Percentiles rank a stretch among this genome's conserved stretches.
Conservation (phyloP, 2,113 vertebrate genomes). For the Mus spicilegus region DNA sequence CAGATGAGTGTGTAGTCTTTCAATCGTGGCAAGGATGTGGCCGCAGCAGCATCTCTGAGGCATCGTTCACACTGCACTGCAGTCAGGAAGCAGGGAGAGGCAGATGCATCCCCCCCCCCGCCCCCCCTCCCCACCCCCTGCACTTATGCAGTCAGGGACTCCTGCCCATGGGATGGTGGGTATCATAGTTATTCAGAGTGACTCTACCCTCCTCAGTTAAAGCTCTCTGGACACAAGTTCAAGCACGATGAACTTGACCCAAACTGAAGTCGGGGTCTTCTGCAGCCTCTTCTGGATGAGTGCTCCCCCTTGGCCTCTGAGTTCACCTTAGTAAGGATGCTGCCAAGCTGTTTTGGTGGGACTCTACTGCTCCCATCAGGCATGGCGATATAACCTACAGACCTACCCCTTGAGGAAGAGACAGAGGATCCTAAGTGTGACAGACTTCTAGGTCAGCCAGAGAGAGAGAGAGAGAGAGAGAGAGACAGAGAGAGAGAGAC, state of each 20-base stretch:
- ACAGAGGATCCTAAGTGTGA: too few species aligned
- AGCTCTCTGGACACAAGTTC: background rate
- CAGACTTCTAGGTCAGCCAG: background rate
- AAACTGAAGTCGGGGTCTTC: background rate
- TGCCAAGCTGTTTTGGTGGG: background rate
- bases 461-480: too few species aligned
- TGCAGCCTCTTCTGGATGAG: background rate
- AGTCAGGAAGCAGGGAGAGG: background rate
- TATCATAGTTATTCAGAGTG: background rate
- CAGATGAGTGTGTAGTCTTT: background rate
- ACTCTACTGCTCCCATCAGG: background rate
- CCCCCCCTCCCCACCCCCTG: too few species aligned
- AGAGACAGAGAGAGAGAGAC: background rate
- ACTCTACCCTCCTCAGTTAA: background rate
- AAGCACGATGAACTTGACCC: background rate
- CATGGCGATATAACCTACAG: background rate
- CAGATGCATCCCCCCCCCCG: too few species aligned
- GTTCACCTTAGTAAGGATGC: background rate
- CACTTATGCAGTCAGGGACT: background rate
- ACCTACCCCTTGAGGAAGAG: background rate
- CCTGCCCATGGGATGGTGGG: background rate
- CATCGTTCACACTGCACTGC: background rate
- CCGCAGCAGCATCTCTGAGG: background rate
- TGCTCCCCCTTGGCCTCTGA: background rate
- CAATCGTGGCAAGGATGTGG: too few species aligned